Conservation (phyloP, 2,797 vertebrate genomes). For the Prionace glauca region DNA sequence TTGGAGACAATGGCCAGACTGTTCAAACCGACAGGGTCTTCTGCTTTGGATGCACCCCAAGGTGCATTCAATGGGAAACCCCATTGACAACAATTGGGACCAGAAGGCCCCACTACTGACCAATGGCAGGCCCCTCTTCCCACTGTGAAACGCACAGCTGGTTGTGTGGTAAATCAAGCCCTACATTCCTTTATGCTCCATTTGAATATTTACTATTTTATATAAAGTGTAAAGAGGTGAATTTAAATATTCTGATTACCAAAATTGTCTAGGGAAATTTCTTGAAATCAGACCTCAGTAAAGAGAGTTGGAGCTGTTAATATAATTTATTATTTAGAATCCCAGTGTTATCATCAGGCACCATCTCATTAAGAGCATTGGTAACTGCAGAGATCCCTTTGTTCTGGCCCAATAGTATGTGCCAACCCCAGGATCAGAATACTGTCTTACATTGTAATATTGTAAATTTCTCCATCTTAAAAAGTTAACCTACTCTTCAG, state of each 20-base stretch:
- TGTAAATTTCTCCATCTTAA: not conserved
- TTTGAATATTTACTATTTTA: not conserved
- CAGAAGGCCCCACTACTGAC: too few relatives aligned
- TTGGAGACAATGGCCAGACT: too few relatives aligned
- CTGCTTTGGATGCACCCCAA: too few relatives aligned
- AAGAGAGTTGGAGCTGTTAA: not conserved
- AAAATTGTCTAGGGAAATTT: not conserved
- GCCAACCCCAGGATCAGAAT: not conserved
- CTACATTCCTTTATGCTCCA: not conserved
- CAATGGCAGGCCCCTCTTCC: too few relatives aligned
- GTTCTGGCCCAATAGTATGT: not conserved
- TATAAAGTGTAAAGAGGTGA: not conserved
- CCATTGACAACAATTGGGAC: too few relatives aligned
- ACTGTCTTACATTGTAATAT: not conserved
- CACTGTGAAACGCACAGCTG: too few relatives aligned
- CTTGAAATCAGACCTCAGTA: not conserved
- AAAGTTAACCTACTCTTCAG: not conserved
- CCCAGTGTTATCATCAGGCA: not conserved
- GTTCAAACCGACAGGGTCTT: too few relatives aligned
- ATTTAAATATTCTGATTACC: not conserved
- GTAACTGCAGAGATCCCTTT: not conserved
- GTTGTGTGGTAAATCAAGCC: too few relatives aligned
- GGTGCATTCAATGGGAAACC: too few relatives aligned
- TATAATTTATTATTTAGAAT: not conserved
- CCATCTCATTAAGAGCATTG: not conserved